A percentile compares a stretch with the other conserved stretches of the same genome.
phyloP scores from a whole-genome alignment of 2,888 invertebrate species.

The Lasioglossum pauxillum region DNA sequence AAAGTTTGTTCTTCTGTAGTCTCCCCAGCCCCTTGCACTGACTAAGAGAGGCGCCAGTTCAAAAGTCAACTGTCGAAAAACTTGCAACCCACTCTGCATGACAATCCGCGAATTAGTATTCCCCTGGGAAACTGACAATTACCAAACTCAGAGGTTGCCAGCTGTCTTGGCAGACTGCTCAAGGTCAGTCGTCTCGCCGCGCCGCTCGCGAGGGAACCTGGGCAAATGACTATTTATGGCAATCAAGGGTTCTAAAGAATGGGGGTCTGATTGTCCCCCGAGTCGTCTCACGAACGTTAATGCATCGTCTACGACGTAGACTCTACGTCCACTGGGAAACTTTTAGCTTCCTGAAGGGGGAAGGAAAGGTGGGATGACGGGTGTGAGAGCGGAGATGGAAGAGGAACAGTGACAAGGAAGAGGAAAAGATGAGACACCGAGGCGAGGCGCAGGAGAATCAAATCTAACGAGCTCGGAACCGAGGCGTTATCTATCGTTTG shows the following conservation, averaged over 20 bases:
- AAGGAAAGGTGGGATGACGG: not conserved
- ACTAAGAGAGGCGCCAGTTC: not conserved
- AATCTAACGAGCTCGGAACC: slow-evolving; percentile 54
- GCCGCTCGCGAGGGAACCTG: not conserved
- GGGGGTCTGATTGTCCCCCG: not conserved
- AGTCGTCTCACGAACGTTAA: not conserved
- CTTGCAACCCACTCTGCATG: not conserved
- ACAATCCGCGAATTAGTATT: not conserved
- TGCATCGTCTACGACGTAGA: not conserved
- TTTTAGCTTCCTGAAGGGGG: not conserved
- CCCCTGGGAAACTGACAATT: slow-evolving; percentile 1
- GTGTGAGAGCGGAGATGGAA: not conserved
- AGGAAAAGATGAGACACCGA: slow-evolving; percentile 17
- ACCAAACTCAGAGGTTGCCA: not conserved
- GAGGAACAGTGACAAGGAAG: slow-evolving; percentile 27
- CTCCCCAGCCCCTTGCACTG: not conserved
- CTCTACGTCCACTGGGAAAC: not conserved
- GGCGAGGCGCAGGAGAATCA: slow-evolving; percentile 33
- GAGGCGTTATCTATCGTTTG: slow-evolving; percentile 63
- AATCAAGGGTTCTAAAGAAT: slow-evolving; percentile 5
- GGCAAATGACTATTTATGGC: not conserved
- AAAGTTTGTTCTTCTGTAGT: not conserved
- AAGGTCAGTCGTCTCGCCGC: not conserved
- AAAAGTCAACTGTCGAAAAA: not conserved
- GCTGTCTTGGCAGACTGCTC: not conserved